A percentile compares a stretch with the other conserved stretches of the same genome.
Evolutionary conservation across 2,888 invertebrate genomes (phyloP).

Genomic region (Saturnia japonica): DNA sequence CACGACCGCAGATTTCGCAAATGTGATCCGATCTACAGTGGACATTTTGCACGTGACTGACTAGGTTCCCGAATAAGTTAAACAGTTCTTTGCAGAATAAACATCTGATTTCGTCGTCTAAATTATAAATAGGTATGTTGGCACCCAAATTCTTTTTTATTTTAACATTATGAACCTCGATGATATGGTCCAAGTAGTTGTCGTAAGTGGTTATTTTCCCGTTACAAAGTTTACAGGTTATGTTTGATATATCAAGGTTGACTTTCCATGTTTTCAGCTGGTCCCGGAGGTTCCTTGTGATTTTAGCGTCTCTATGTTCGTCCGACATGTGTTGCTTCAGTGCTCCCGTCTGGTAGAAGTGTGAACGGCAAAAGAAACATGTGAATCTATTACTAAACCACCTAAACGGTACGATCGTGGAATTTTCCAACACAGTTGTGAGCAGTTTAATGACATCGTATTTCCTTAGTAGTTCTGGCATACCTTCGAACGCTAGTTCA

Average conservation of each 20-base stretch:
- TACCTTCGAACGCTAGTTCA: background rate
- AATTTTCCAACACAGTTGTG: background rate
- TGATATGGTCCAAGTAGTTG: background rate
- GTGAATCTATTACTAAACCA: conserved; percentile 3
- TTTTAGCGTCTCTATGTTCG: conserved; percentile 4
- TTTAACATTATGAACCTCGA: background rate
- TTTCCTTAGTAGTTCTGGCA: background rate
- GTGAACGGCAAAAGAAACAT: background rate
- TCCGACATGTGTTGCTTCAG: background rate
- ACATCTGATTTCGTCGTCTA: conserved; percentile 1
- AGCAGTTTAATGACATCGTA: conserved; percentile 9
- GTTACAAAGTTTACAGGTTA: conserved; percentile 4
- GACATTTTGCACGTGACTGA: background rate
- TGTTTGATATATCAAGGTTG: background rate
- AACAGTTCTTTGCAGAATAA: background rate
- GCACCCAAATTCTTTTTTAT: background rate
- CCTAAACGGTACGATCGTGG: background rate
- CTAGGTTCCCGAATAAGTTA: background rate
- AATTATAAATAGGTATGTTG: background rate
- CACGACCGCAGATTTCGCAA: conserved; percentile 5
- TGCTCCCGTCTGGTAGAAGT: background rate
- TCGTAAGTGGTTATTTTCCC: background rate
- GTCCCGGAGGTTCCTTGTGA: background rate
- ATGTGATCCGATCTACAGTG: conserved; percentile 3
- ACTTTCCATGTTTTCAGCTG: background rate